Conservation (phyloP, 2,113 vertebrate genomes). For the Romanogobio albipinnatus region DNA sequence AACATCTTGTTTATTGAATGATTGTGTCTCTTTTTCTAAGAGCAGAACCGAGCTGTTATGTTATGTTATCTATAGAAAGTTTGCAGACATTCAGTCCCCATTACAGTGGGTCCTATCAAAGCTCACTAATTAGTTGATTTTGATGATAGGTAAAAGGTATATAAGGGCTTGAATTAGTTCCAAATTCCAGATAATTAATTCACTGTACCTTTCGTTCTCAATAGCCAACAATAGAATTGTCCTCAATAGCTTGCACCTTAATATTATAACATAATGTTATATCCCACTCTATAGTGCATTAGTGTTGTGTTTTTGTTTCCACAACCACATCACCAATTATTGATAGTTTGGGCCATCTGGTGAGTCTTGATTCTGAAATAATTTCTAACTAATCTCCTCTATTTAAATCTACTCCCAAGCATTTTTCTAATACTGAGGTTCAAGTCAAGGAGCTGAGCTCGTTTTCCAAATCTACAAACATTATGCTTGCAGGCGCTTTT, state of each 20-base stretch:
- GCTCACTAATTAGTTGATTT: conserved; percentile 15
- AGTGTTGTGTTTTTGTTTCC: neutral
- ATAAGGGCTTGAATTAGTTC: neutral
- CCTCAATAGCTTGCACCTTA: neutral
- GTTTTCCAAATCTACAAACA: neutral
- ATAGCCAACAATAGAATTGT: neutral
- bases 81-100: neutral
- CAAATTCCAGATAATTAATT: conserved; percentile 15
- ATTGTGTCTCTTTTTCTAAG: neutral
- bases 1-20: neutral
- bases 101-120: neutral
- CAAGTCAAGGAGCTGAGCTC: neutral
- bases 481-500: neutral
- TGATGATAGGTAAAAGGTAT: neutral
- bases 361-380: neutral
- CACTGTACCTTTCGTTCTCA: neutral
- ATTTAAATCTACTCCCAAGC: neutral
- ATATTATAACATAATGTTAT: neutral
- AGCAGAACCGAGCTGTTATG: neutral
- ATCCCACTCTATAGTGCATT: neutral
- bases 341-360: neutral
- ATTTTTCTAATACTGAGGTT: neutral
- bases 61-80: neutral
- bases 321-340: neutral
- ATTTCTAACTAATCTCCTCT: neutral